These are phyloP conservation scores for Drosophila anceps DNA, from an alignment of 2,888 invertebrate genomes.

Conservation along the genomic window DNA sequence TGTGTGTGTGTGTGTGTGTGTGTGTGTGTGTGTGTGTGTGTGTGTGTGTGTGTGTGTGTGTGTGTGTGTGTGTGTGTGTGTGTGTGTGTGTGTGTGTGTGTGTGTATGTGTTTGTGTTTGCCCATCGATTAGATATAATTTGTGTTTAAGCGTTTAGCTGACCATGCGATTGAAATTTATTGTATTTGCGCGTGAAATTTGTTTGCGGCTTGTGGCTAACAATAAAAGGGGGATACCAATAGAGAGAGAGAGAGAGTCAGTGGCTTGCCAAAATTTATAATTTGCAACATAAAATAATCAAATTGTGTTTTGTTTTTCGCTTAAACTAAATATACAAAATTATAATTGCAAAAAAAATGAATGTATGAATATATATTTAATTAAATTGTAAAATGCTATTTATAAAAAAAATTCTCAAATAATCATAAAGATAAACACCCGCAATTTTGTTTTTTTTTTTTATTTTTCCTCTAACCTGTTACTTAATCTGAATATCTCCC, in stretches of 20 bases:
- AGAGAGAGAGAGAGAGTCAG: neutral
- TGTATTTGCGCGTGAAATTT: constrained; percentile 66
- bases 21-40: constrained; percentile 5
- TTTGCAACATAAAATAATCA: constrained; percentile 56
- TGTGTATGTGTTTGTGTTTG: constrained; percentile 21
- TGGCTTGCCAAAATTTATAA: constrained; percentile 39
- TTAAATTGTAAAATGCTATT: neutral
- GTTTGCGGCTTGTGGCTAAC: constrained; percentile 54
- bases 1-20: constrained; percentile 2
- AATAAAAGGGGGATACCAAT: neutral
- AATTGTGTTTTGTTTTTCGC: constrained; percentile 38
- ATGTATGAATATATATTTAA: constrained; percentile 21
- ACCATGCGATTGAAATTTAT: constrained; percentile 39
- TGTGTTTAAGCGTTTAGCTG: constrained; percentile 42
- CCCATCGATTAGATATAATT: constrained; percentile 61
- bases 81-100: constrained; percentile 1
- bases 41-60: constrained; percentile 1
- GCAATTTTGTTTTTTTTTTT: neutral
- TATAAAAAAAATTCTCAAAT: constrained; percentile 5
- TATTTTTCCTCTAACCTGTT: neutral
- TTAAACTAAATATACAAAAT: constrained; percentile 34
- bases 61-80: constrained; percentile 9
- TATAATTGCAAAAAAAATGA: constrained; percentile 15
- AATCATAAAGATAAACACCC: constrained; percentile 9
- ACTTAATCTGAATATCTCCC: neutral